A percentile compares a stretch with the other conserved stretches of the same genome.
phyloP scores from a whole-genome alignment of 2,113 vertebrate species.

The Ailurus styani region DNA sequence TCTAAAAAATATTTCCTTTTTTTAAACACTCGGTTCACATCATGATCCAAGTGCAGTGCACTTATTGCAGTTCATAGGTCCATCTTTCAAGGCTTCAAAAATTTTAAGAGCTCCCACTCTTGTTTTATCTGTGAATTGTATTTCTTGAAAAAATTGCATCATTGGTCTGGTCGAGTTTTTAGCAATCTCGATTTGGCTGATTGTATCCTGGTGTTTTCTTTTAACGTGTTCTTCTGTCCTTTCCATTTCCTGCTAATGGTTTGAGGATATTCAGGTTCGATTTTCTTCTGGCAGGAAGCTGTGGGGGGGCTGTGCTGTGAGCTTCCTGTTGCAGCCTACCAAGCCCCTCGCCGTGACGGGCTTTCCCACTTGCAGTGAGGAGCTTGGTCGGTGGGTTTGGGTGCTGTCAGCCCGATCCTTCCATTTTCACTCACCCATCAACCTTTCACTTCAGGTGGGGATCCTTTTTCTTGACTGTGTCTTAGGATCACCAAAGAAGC shows the following conservation, averaged over 20 bases:
- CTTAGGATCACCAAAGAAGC: background rate
- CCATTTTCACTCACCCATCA: background rate
- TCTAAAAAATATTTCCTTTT: background rate
- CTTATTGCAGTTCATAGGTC: background rate
- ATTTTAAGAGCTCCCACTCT: background rate
- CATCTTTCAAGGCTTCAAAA: constrained; percentile 1
- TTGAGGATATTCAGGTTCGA: background rate
- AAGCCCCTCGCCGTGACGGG: background rate
- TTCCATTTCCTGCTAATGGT: background rate
- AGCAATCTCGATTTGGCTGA: background rate
- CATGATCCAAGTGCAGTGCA: background rate
- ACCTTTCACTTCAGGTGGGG: background rate
- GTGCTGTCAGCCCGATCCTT: background rate
- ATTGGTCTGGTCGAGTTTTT: background rate
- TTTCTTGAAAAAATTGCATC: background rate
- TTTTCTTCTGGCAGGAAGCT: background rate
- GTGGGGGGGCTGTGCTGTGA: background rate
- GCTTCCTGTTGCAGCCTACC: background rate
- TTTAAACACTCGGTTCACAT: background rate
- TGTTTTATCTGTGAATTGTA: background rate
- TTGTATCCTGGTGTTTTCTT: background rate
- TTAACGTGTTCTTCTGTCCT: background rate
- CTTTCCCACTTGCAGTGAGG: background rate
- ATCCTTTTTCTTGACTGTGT: background rate
- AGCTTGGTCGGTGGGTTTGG: background rate